Evolutionary conservation across 2,113 vertebrate species (phyloP).

Genomic region (Dolichallabes microphthalmus): DNA sequence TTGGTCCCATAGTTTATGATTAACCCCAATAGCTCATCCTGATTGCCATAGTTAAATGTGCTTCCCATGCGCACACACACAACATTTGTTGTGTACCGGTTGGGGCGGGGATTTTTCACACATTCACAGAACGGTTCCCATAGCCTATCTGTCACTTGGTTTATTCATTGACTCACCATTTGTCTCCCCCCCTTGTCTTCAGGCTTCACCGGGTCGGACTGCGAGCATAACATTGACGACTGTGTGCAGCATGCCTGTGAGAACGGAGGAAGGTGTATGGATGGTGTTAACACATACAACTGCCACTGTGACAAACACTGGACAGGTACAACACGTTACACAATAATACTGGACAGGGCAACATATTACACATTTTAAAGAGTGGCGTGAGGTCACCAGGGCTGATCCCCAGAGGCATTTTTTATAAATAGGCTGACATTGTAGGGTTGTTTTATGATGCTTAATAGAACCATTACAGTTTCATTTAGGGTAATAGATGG

Average conservation of each 20-base stretch:
- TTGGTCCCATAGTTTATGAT: conserved; percentile 37
- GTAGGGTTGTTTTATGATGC: neutral
- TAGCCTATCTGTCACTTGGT: neutral
- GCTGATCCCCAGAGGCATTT: too few relatives aligned
- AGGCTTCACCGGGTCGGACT: conserved; percentile 86
- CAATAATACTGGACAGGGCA: neutral
- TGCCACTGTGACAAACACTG: conserved; percentile 89
- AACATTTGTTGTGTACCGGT: conserved; percentile 21
- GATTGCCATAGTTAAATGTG: neutral
- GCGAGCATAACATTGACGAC: conserved; percentile 90
- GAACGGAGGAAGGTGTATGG: conserved; percentile 87
- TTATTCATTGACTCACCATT: neutral
- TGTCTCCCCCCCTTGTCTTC: conserved; percentile 32
- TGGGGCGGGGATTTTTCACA: conserved; percentile 32
- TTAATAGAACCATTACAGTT: neutral
- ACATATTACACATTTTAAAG: neutral
- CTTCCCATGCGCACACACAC: neutral
- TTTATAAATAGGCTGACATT: neutral
- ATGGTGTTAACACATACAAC: conserved; percentile 91
- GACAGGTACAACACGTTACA: conserved; percentile 68
- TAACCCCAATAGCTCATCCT: conserved; percentile 36
- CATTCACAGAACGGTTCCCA: conserved; percentile 3
- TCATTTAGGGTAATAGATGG: too few relatives aligned
- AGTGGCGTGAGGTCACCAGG: too few relatives aligned
- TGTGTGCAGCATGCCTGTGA: conserved; percentile 82